Evolutionary conservation across 1,140 invertebrate species (phyloP).

Genomic region (Megalopta genalis): DNA sequence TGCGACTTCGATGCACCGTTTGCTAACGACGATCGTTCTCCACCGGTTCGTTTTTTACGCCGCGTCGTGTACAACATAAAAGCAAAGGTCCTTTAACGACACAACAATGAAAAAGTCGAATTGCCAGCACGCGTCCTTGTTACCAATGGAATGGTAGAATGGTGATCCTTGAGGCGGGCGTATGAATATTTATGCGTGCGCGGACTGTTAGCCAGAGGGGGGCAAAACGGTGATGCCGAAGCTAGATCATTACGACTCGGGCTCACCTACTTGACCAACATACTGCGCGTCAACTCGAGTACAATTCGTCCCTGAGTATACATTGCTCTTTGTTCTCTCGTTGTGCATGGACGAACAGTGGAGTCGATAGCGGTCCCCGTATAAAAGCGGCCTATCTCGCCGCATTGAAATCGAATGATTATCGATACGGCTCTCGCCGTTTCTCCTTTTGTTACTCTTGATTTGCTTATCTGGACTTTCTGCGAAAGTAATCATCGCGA

Average conservation of each 20-base stretch:
- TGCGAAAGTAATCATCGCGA: constrained; percentile 53
- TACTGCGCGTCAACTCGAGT: constrained; percentile 53
- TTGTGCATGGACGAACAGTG: constrained; percentile 47
- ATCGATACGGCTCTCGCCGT: constrained; percentile 41
- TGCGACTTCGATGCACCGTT: too few species aligned
- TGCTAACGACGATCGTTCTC: too few species aligned
- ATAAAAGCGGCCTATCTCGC: constrained; percentile 13
- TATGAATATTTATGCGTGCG: constrained; percentile 55
- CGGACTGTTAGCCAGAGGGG: neutral
- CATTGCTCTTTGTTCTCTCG: constrained; percentile 60
- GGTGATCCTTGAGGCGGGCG: constrained; percentile 36
- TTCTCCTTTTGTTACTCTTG: constrained; percentile 46
- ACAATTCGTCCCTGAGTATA: constrained; percentile 61
- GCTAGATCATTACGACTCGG: constrained; percentile 53
- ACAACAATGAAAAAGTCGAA: neutral
- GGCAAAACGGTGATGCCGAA: neutral
- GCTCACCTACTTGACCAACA: constrained; percentile 53
- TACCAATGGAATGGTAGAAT: constrained; percentile 15
- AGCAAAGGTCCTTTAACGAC: neutral
- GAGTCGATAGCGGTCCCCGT: constrained; percentile 43
- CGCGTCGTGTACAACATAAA: too few species aligned
- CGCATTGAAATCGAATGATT: constrained; percentile 62
- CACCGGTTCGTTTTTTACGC: too few species aligned
- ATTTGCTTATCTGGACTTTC: constrained; percentile 55
- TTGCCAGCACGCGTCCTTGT: constrained; percentile 35